A percentile compares a stretch with the other conserved stretches of the same genome.
Evolutionary conservation across 2,113 vertebrate species (phyloP).

Genomic region (Perca schrenkii): DNA sequence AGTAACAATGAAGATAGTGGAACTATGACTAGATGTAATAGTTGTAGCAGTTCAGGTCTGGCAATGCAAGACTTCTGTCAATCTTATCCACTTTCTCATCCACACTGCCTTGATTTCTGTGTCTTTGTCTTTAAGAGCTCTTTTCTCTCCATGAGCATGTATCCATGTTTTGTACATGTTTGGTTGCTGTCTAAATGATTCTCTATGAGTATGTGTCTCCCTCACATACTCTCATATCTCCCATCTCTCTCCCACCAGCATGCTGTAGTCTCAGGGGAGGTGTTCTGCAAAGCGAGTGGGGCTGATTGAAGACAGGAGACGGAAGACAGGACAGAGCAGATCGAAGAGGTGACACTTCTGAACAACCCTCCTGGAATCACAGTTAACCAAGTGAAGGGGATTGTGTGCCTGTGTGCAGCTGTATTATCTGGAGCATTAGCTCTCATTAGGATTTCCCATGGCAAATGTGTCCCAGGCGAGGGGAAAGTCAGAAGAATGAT

Average conservation of each 20-base stretch:
- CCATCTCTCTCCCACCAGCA: slow-evolving; percentile 4
- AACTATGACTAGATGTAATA: too few species aligned
- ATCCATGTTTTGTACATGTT: not conserved
- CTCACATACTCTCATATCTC: not conserved
- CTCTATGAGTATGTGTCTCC: not conserved
- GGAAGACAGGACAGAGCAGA: not conserved
- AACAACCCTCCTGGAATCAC: slow-evolving; percentile 1
- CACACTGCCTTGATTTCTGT: too few species aligned
- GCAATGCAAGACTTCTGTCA: too few species aligned
- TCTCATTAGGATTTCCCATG: not conserved
- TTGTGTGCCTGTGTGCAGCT: not conserved
- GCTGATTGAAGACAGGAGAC: slow-evolving; percentile 29
- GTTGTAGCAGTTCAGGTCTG: too few species aligned
- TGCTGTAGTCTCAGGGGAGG: slow-evolving; percentile 2
- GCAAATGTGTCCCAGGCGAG: slow-evolving; percentile 4
- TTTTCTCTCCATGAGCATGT: not conserved
- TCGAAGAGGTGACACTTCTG: slow-evolving; percentile 7
- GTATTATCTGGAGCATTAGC: slow-evolving; percentile 2
- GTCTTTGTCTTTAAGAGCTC: not conserved
- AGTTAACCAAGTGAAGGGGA: not conserved
- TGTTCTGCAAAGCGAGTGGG: slow-evolving; percentile 8
- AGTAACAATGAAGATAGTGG: too few species aligned
- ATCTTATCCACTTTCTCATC: too few species aligned
- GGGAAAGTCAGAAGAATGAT: not conserved
- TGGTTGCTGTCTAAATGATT: slow-evolving; percentile 5